Conservation (phyloP, 2,797 vertebrate species). For the Vespertilio murinus region DNA sequence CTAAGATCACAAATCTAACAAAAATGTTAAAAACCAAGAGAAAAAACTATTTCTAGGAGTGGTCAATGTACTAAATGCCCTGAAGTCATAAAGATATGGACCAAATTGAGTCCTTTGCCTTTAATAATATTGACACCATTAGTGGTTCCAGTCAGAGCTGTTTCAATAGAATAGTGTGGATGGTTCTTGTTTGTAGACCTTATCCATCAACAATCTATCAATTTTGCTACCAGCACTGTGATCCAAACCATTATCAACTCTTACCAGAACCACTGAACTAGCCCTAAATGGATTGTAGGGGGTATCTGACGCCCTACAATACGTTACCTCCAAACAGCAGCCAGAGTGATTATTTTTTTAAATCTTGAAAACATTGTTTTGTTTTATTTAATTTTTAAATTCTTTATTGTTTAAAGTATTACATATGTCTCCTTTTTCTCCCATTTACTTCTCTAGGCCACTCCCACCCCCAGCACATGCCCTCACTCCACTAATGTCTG, state of each 20-base stretch:
- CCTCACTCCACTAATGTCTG: too few relatives aligned
- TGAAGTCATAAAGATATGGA: background rate
- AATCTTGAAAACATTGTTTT: too few relatives aligned
- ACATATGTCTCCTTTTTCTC: too few relatives aligned
- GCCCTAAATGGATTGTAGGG: background rate
- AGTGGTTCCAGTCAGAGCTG: background rate
- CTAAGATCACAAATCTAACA: background rate
- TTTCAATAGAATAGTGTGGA: background rate
- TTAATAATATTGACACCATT: background rate
- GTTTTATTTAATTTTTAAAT: too few relatives aligned
- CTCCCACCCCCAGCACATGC: too few relatives aligned
- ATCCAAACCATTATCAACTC: background rate
- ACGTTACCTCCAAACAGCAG: background rate
- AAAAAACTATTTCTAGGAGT: background rate
- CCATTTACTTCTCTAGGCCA: too few relatives aligned
- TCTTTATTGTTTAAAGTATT: too few relatives aligned
- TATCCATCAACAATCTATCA: background rate
- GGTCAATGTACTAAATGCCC: background rate
- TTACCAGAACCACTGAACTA: background rate
- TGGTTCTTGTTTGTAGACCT: background rate
- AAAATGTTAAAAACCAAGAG: constrained; percentile 4
- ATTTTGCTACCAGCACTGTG: background rate
- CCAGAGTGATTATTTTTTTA: background rate
- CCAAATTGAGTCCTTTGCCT: background rate
- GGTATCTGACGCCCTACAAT: background rate